Evolutionary conservation across 2,888 invertebrate genomes (phyloP).

Genomic region (Chrysotoxum bicinctum): DNA sequence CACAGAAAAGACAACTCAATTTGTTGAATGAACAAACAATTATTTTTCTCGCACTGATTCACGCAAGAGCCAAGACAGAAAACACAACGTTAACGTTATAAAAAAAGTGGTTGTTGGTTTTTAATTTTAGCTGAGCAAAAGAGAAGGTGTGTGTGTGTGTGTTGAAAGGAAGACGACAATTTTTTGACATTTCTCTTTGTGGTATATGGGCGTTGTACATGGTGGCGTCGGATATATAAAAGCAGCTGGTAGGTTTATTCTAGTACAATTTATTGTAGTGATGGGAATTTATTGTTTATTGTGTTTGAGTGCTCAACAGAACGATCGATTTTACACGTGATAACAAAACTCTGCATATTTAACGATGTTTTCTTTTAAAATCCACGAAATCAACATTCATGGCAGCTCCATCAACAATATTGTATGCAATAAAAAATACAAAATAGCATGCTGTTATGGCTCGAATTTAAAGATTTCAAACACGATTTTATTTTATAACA

Average conservation of each 20-base stretch:
- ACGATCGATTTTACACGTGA: too few species aligned
- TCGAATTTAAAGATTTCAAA: too few species aligned
- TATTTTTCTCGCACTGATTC: constrained; percentile 64
- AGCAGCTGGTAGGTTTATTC: constrained; percentile 35
- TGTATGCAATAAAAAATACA: too few species aligned
- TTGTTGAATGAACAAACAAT: constrained; percentile 33
- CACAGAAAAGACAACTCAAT: constrained; percentile 15
- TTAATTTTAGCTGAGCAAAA: not conserved
- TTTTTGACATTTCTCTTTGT: constrained; percentile 62
- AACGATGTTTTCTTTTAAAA: too few species aligned
- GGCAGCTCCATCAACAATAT: too few species aligned
- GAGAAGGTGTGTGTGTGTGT: constrained; percentile 60
- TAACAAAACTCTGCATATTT: too few species aligned
- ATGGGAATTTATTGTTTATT: not conserved
- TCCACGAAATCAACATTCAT: too few species aligned
- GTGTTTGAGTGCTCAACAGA: too few species aligned
- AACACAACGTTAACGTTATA: constrained; percentile 32
- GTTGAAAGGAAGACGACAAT: constrained; percentile 46
- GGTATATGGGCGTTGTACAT: constrained; percentile 59
- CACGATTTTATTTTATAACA: too few species aligned
- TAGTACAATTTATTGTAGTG: constrained; percentile 38
- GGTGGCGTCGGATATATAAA: not conserved
- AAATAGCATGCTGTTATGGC: too few species aligned
- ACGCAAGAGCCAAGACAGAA: constrained; percentile 49
- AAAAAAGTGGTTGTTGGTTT: constrained; percentile 67